These are phyloP conservation scores for Oncorhynchus keta DNA, from an alignment of 2,113 vertebrate species.

Conservation along the genomic window DNA sequence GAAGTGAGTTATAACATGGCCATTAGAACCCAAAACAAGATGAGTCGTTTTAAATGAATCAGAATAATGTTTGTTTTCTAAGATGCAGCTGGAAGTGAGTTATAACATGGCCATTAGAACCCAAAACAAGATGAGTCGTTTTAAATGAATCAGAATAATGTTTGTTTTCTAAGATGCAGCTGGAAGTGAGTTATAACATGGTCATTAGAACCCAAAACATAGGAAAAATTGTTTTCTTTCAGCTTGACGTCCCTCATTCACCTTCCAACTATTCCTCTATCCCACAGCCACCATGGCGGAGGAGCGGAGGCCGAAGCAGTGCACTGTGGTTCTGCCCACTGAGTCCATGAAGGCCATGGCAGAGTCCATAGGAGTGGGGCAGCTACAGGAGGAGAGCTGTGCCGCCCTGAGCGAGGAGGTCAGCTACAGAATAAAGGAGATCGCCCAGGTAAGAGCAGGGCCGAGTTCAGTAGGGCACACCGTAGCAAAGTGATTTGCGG, in stretches of 20 bases:
- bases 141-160: background rate
- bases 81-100: no score
- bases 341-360: slow-evolving; percentile 93
- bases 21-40: no score
- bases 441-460: slow-evolving; percentile 78
- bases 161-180: no score
- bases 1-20: no score
- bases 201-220: background rate
- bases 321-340: slow-evolving; percentile 80
- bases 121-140: background rate
- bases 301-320: slow-evolving; percentile 84
- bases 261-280: background rate
- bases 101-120: no score
- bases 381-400: slow-evolving; percentile 89
- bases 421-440: slow-evolving; percentile 92
- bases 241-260: no score
- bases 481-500: background rate
- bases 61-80: background rate
- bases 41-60: background rate
- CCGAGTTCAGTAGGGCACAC: background rate
- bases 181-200: no score
- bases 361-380: slow-evolving; percentile 84
- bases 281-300: slow-evolving; percentile 82
- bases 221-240: no score
- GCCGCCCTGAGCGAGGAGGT: slow-evolving; percentile 87